Base-by-base conservation (phyloP, 2,797 vertebrate genomes). In the Tenualosa thibaudeaui region DNA sequence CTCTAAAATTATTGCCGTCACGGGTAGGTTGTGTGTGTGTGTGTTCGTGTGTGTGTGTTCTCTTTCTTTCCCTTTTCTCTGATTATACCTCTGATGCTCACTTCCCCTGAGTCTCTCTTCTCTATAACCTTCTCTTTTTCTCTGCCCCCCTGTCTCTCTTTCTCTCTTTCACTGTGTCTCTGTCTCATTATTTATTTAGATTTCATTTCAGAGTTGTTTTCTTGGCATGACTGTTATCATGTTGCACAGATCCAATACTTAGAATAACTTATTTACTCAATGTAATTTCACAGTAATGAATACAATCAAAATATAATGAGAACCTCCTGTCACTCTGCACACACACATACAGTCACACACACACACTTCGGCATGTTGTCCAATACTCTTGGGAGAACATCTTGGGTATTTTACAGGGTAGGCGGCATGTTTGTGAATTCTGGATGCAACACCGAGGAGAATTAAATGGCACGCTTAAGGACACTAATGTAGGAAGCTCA, bases 241-340 rank as follows among this genome's bases (percentile, higher is more conserved):
- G 40, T 37, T 13, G 37, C 68, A 40, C 19, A 17, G 68, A 71
- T 26, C 68, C 68, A 71, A 31, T 71, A 17, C 1, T 19, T 22
- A 56, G 19, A 22, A 22, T 56, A 56, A 22, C 54, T 56, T 56
- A 0, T 22, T 56, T 56, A 56, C 54, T 19, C 8, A 40, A 40
- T 71, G 13, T 26, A 17, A 71, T 40, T 12, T 71, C 13, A 71
- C 68, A 71, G 31, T 71, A 37, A 85, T 40, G 82, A 86, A 89
- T 87, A 86, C 89, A 90, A 85, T 86, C 17, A 19, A 65, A 65
- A 22, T 26, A 13, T 24, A 65, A 65, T 37, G 26, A 68, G 26
- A 68, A 68, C 65, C 40, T 46, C 7, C 71, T 40, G 40, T 19
- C 17, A 19, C 19, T 19, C 65, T 60, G 12, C 26, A 17, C 56